Evolutionary conservation across 2,888 invertebrate genomes (phyloP), one percentile per base, ranked within the genome.

Genomic region (Antheraea assamensis): DNA sequence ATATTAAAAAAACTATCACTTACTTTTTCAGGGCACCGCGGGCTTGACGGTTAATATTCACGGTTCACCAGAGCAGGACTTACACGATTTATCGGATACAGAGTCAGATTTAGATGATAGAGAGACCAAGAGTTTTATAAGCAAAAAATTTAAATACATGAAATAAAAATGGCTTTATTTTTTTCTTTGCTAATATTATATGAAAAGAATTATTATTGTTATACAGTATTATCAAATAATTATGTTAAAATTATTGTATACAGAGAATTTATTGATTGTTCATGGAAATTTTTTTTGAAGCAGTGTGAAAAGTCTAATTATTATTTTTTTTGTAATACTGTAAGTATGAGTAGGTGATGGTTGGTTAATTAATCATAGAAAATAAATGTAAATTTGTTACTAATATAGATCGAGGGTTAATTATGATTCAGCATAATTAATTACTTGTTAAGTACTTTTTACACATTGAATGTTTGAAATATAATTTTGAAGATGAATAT

Each of bases 101-200:
- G 93, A 93, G 74, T 92, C 93, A 0, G 90, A 92, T 75, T 73
- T 88, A 52, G 92, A 92, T 78, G 87, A 87, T 30, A 87, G 77
- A 72, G 90, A 90, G 72, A 81, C 75, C 15, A 83, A 78, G 13
- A 81, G 80, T 71, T 82, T 87, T 24, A 72, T 85, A 27, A 74
- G 72, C 31, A 80, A 79, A 75, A 71, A 71, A 35, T 3, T 27
- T 70, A 73, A 73, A 21, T 70, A 27, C 27, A 2, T 42, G 3
- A 72, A 64, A 30, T 47, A 72, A 30, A 30, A 64, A 64, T 64
- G 61, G 61, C 17, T 17, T 13, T 58, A 24, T 24, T 24, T n/a
- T 30, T 30, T 21, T 31, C 5, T 42, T 64, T 24, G 27, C 27
- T 19, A 64, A 72, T 72, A 72, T 72, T 61, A 47, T 47, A 58